A percentile compares a stretch with the other conserved stretches of the same genome.
Evolutionary conservation across 2,888 invertebrate genomes (phyloP).

Genomic region (Drosophila robusta): DNA sequence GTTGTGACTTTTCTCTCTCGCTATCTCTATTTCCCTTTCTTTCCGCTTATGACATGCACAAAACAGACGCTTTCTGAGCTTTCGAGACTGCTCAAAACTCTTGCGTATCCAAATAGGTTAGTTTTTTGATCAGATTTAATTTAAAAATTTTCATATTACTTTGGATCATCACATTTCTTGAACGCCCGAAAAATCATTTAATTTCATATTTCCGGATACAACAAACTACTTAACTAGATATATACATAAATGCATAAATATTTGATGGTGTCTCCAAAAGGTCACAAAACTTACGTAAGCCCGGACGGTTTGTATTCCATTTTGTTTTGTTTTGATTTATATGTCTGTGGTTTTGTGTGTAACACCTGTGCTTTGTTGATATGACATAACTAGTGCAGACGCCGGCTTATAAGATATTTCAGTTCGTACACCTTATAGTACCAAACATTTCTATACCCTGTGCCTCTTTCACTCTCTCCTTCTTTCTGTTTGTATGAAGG

Average conservation of each 20-base stretch:
- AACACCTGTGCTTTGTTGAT: slow-evolving; percentile 19
- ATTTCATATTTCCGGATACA: slow-evolving; percentile 7
- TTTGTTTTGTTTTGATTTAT: slow-evolving; percentile 8
- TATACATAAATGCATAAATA: slow-evolving; percentile 5
- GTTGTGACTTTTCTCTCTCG: neutral
- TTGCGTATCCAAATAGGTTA: neutral
- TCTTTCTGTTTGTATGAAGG: too few species aligned
- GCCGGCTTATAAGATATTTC: slow-evolving; percentile 36
- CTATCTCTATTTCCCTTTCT: slow-evolving; percentile 2
- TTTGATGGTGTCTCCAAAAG: slow-evolving; percentile 16
- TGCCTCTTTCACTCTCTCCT: too few species aligned
- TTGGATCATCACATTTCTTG: neutral
- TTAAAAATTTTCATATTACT: neutral
- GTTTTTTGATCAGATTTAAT: slow-evolving; percentile 1
- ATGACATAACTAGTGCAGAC: slow-evolving; percentile 62
- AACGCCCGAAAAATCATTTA: neutral
- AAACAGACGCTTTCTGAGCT: neutral
- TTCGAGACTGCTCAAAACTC: neutral
- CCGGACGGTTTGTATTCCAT: slow-evolving; percentile 6
- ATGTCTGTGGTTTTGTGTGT: slow-evolving; percentile 1
- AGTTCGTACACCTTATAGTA: slow-evolving; percentile 34
- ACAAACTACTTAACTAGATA: neutral
- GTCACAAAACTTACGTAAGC: slow-evolving; percentile 17
- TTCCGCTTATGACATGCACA: slow-evolving; percentile 19
- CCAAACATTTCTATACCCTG: slow-evolving; percentile 11